Conservation (phyloP, 2,797 vertebrate species). For the Urosaurus nigricauda region DNA sequence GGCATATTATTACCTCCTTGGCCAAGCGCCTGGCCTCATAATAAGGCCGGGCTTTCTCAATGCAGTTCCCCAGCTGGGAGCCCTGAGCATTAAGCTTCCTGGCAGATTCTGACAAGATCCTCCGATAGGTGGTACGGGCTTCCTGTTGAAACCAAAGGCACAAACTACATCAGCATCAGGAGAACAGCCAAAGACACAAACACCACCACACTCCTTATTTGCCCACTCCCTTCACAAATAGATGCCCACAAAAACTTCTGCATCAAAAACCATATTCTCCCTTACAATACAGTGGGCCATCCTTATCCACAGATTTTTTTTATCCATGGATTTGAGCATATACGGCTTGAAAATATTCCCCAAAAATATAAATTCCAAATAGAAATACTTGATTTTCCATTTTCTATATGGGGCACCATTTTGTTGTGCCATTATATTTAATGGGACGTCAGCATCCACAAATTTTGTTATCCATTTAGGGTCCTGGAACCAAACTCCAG, state of each 20-base stretch:
- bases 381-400: no score
- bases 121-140: slow-evolving; percentile 89
- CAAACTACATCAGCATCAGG: background rate
- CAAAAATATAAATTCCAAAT: no score
- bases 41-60: slow-evolving; percentile 92
- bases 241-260: background rate
- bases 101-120: slow-evolving; percentile 90
- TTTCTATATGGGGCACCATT: no score
- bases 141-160: slow-evolving; percentile 79
- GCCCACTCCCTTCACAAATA: background rate
- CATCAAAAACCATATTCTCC: background rate
- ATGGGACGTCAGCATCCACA: no score
- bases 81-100: slow-evolving; percentile 89
- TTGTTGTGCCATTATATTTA: no score
- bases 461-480: no score
- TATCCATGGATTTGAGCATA: no score
- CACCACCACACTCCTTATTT: background rate
- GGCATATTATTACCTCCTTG: slow-evolving; percentile 84
- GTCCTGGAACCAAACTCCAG: no score
- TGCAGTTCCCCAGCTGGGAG: slow-evolving; percentile 89
- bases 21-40: slow-evolving; percentile 91
- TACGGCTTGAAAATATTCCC: no score
- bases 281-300: no score
- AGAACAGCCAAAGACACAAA: no score
- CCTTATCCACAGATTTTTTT: no score